Conservation (phyloP, 2,113 vertebrate genomes). For the Lophochroa leadbeateri region DNA sequence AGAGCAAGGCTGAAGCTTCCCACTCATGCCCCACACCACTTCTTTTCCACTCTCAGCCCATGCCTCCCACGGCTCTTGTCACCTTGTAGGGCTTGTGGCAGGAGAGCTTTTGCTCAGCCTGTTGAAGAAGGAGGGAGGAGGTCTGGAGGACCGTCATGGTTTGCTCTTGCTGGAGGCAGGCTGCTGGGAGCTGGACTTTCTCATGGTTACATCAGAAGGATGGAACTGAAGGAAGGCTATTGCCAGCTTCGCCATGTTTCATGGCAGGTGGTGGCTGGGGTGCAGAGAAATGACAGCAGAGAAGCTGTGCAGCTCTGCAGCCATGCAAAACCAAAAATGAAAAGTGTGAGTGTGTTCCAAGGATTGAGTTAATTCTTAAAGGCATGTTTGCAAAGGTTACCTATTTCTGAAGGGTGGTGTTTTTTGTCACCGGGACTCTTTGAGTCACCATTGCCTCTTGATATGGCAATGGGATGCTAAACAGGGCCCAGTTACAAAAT, state of each 20-base stretch:
- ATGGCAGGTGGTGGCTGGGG: neutral
- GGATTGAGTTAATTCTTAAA: neutral
- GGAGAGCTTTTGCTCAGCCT: neutral
- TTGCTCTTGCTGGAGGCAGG: neutral
- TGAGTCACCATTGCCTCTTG: neutral
- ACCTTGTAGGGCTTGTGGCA: fast-evolving
- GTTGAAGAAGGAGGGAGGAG: neutral
- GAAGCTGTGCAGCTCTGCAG: neutral
- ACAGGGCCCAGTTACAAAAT: neutral
- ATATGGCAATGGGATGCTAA: neutral
- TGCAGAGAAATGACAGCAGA: neutral
- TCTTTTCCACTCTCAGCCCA: fast-evolving
- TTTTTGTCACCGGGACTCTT: neutral
- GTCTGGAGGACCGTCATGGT: neutral
- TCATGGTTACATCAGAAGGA: neutral
- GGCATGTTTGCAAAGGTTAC: neutral
- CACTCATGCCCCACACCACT: fast-evolving
- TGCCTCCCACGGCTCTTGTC: neutral
- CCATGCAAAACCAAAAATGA: neutral
- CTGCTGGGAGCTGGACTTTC: neutral
- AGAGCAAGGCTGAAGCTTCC: neutral
- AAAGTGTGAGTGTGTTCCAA: neutral
- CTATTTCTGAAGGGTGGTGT: neutral
- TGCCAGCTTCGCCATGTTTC: fast-evolving
- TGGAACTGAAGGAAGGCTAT: neutral